Conservation (phyloP, 2,888 invertebrate species). For the Danaus chrysippus region DNA sequence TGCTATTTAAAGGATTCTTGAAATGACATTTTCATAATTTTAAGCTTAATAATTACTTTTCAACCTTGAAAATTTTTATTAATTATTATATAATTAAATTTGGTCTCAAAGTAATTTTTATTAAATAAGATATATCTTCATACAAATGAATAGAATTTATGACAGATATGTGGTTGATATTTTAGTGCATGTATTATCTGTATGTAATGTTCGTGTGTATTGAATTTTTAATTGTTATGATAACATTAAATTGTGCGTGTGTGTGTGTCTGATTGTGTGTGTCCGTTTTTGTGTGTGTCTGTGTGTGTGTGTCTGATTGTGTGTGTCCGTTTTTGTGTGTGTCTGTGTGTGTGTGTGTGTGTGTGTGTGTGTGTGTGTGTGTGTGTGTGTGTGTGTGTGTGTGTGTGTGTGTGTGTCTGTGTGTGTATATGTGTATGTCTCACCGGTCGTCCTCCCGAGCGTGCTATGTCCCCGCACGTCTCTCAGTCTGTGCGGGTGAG, state of each 20-base stretch:
- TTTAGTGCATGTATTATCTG: not conserved
- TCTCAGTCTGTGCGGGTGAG: slow-evolving; percentile 79
- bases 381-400: not conserved
- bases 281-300: no score
- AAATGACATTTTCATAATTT: no score
- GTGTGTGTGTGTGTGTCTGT: no score
- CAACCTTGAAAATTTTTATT: no score
- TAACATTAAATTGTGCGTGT: not conserved
- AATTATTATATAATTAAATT: no score
- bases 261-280: no score
- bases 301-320: not conserved
- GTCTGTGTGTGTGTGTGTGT: not conserved
- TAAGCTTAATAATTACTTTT: no score
- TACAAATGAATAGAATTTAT: not conserved
- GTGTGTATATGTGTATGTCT: slow-evolving; percentile 32
- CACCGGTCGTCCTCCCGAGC: slow-evolving; percentile 77
- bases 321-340: slow-evolving; percentile 2
- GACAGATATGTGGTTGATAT: not conserved
- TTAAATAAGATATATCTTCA: no score
- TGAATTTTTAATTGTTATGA: not conserved
- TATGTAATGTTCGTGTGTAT: not conserved
- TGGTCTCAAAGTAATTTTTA: no score
- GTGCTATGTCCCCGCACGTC: slow-evolving; percentile 73
- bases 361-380: not conserved
- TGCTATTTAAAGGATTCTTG: no score